A percentile compares a stretch with the other conserved stretches of the same genome.
phyloP scores from a whole-genome alignment of 2,888 invertebrate genomes.

The Acanthococcus lagerstroemiae region DNA sequence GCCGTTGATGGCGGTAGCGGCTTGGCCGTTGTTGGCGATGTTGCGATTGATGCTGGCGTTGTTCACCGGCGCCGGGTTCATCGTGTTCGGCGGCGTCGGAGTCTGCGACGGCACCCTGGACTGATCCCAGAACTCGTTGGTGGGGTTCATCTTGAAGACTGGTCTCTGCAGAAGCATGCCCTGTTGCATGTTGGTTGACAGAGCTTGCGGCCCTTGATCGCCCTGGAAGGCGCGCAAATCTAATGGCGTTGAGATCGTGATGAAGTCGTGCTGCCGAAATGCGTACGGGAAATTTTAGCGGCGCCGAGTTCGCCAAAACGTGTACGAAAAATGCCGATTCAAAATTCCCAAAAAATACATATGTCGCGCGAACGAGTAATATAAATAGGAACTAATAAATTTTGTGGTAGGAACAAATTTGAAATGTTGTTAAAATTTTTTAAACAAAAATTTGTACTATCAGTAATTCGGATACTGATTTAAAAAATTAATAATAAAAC shows the following conservation, averaged over 20 bases:
- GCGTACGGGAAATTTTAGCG: no score
- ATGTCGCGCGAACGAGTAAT: background rate
- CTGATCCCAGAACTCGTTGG: conserved; percentile 43
- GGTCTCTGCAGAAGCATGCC: conserved; percentile 39
- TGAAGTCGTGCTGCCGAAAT: conserved; percentile 27
- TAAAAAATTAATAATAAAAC: conserved; percentile 4
- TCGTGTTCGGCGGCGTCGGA: conserved; percentile 26
- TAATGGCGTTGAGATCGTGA: conserved; percentile 40
- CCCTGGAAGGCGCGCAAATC: conserved; percentile 40
- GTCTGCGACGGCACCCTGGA: conserved; percentile 42
- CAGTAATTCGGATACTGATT: conserved; percentile 19
- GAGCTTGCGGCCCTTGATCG: conserved; percentile 36
- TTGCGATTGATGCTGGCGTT: conserved; percentile 37
- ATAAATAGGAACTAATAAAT: conserved; percentile 8
- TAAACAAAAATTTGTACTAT: conserved; percentile 25
- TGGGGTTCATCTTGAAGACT: conserved; percentile 42
- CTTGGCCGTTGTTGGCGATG: conserved; percentile 41
- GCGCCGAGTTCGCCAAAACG: no score
- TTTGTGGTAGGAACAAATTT: background rate
- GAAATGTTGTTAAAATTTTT: background rate
- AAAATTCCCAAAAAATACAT: no score
- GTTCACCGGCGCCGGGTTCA: conserved; percentile 1
- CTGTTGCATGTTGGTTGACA: conserved; percentile 36
- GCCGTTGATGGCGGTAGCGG: conserved; percentile 28
- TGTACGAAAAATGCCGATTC: no score